These are phyloP conservation scores for Forbesichthys agassizii DNA, from an alignment of 2,113 vertebrate genomes.

Conservation along the genomic window DNA sequence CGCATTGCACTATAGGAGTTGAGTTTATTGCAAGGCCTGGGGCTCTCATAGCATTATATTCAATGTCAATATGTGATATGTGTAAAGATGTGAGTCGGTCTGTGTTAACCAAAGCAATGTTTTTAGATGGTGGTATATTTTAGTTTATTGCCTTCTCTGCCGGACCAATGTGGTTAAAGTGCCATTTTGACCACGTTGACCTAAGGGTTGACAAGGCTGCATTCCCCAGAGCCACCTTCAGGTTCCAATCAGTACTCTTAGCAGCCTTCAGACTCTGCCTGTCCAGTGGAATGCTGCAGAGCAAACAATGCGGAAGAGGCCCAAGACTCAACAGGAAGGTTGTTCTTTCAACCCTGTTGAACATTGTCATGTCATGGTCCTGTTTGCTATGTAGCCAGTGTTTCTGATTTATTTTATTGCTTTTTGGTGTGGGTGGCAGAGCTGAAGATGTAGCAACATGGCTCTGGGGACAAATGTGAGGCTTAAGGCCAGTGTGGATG, in stretches of 20 bases:
- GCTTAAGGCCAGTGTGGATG: slow-evolving; percentile 50
- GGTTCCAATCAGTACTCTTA: slow-evolving; percentile 50
- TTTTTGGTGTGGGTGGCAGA: slow-evolving; percentile 21
- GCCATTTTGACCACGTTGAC: slow-evolving; percentile 46
- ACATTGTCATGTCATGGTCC: slow-evolving; percentile 18
- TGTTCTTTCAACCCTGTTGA: background rate
- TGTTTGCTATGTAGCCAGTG: slow-evolving; percentile 44
- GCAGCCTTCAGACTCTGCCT: slow-evolving; percentile 29
- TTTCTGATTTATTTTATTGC: background rate
- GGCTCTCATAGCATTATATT: slow-evolving; percentile 69
- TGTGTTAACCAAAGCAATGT: slow-evolving; percentile 70
- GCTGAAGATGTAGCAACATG: slow-evolving; percentile 33
- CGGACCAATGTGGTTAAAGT: slow-evolving; percentile 41
- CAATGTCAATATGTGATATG: slow-evolving; percentile 58
- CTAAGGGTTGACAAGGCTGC: slow-evolving; percentile 28
- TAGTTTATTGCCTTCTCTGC: background rate
- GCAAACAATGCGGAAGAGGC: slow-evolving; percentile 68
- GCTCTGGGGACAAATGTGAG: slow-evolving; percentile 21
- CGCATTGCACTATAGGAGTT: slow-evolving; percentile 80
- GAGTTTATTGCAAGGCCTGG: slow-evolving; percentile 19
- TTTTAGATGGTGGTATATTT: slow-evolving; percentile 35
- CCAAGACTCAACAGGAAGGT: slow-evolving; percentile 1
- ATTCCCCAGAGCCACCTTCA: slow-evolving; percentile 22
- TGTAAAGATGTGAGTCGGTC: slow-evolving; percentile 51
- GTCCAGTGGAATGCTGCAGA: slow-evolving; percentile 23